A percentile compares a stretch with the other conserved stretches of the same genome.
phyloP scores from a whole-genome alignment of 2,888 invertebrate species.

The Vanessa cardui region DNA sequence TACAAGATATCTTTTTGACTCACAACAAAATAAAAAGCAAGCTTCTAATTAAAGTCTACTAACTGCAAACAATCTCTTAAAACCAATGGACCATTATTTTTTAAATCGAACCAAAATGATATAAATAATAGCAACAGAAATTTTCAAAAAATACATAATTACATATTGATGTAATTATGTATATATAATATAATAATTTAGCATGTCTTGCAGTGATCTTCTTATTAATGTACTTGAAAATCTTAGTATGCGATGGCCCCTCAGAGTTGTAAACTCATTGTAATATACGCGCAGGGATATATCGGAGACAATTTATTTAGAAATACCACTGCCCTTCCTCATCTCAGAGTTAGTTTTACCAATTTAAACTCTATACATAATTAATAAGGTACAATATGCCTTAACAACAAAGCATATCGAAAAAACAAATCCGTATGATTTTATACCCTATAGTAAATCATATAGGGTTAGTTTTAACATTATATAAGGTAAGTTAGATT shows the following conservation, averaged over 20 bases:
- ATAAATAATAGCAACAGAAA: too few relatives aligned
- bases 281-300: conserved; percentile 70
- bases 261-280: conserved; percentile 69
- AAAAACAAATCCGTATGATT: conserved; percentile 8
- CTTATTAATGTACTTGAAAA: neutral
- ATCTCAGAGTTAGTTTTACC: conserved; percentile 30
- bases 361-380: conserved; percentile 35
- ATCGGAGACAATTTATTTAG: conserved; percentile 75
- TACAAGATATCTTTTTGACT: neutral
- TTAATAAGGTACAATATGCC: conserved; percentile 3
- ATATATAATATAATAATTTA: too few relatives aligned
- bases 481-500: conserved; percentile 15
- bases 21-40: neutral
- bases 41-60: too few relatives aligned
- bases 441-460: conserved; percentile 9
- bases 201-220: too few relatives aligned
- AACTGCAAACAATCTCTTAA: neutral
- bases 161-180: too few relatives aligned
- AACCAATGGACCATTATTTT: too few relatives aligned
- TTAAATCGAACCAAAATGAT: too few relatives aligned
- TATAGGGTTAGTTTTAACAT: conserved; percentile 19
- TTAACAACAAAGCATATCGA: neutral
- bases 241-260: conserved; percentile 52
- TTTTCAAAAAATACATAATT: too few relatives aligned
- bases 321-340: conserved; percentile 53